phyloP scores from a whole-genome alignment of 2,888 invertebrate species.

The Aquatica leii region DNA sequence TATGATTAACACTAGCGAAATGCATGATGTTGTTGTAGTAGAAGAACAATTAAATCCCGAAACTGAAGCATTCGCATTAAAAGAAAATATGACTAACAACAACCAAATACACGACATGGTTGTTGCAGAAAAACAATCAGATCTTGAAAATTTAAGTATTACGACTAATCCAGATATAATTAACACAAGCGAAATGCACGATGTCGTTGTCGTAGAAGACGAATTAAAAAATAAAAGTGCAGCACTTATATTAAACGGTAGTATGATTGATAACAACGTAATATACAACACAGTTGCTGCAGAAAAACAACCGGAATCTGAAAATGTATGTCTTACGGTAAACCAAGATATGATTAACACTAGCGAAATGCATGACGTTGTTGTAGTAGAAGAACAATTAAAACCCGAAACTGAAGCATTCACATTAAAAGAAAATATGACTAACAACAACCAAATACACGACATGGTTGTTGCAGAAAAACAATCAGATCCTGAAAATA shows the following conservation, averaged over 20 bases:
- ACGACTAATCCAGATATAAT: no score
- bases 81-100: no score
- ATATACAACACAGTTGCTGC: neutral
- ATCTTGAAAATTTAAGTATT: no score
- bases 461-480: no score
- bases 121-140: neutral
- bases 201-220: neutral
- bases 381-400: neutral
- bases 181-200: neutral
- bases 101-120: neutral
- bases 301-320: no score
- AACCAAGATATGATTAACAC: neutral
- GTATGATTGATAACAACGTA: neutral
- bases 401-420: no score
- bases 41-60: neutral
- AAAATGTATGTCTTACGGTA: no score
- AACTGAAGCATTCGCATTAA: no score
- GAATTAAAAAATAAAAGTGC: neutral
- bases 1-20: neutral
- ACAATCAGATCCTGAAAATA: no score
- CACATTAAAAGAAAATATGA: no score
- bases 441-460: no score
- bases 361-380: neutral
- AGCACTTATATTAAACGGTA: neutral
- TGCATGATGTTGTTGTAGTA: neutral